Base-by-base conservation (phyloP, 2,113 vertebrate genomes). In the Chloroceryle aenea region DNA sequence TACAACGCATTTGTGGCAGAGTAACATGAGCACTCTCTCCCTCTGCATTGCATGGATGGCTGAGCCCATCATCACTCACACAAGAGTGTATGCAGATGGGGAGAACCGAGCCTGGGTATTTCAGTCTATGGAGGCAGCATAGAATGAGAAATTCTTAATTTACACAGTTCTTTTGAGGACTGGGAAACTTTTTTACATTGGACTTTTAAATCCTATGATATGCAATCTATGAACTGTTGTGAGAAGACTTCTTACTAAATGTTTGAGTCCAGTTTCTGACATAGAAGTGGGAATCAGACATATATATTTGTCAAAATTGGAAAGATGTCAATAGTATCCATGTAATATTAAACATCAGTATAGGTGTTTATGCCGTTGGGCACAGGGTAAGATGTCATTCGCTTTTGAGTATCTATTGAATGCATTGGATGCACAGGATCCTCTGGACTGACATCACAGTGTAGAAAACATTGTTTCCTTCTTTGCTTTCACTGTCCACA, bases 1-100 rank as follows among this genome's bases (percentile, higher is more conserved):
- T 93, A 7, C 93, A 95, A 95, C 74, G 45, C 78, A 89, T 96
- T 95, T 95, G 81, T 87, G 80, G 56, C 11, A 11, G 43, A 1
- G 48, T 68, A 92, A 91, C 1, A 4, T 42, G 77, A 95, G 48
- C 7, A 2, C 71, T 50, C 62, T 32, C 47, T 85, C 68, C 12
- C 18, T 43, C 18, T 59, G 25, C 53, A 82, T 40, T 0, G 0
- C 66, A 25, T 18, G 58, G 43, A 62, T 45, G 77, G 26, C 58
- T 85, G 77, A 93, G 50, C 45, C 48, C 48, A 48, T 82, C 81
- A 68, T 67, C 66, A 76, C 84, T 75, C 69, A 87, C n/a, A 43
- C 14, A 36, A 15, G 43, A 76, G 32, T 6, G 9, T 50, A 30
- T n/a, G 25, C 75, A 88, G 92, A 67, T 90, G 75, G 72, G 25